Evolutionary conservation across 1,140 invertebrate species (phyloP).

Genomic region (Drosophila kurseongensis): DNA sequence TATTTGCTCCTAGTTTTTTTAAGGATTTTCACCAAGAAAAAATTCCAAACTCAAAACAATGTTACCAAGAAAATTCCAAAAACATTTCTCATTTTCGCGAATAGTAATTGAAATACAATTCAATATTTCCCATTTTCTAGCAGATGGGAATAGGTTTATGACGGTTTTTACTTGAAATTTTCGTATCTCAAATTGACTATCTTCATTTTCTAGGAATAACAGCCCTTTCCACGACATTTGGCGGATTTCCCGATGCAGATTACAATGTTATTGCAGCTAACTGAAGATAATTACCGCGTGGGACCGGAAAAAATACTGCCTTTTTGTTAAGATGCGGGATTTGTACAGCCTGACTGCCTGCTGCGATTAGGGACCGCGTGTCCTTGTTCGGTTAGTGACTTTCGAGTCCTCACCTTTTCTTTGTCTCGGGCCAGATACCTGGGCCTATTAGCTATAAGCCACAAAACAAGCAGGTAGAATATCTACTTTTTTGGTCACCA

Average conservation of each 20-base stretch:
- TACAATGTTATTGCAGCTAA: conserved; percentile 19
- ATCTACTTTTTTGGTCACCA: neutral
- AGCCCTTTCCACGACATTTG: conserved; percentile 8
- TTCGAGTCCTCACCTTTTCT: conserved; percentile 9
- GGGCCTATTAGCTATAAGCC: conserved; percentile 6
- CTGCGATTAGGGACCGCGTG: conserved; percentile 3
- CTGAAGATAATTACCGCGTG: conserved; percentile 8
- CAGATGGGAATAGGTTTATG: neutral
- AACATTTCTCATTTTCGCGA: neutral
- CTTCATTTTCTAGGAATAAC: conserved; percentile 19
- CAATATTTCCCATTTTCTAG: neutral
- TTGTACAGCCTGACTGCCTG: conserved; percentile 18
- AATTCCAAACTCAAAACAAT: neutral
- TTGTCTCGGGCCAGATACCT: conserved; percentile 13
- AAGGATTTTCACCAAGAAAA: neutral
- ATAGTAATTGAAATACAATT: neutral
- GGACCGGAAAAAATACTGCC: conserved; percentile 5
- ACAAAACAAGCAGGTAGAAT: conserved; percentile 3
- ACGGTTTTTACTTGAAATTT: neutral
- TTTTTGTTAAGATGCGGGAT: conserved; percentile 6
- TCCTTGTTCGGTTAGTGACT: conserved; percentile 17
- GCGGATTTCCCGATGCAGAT: conserved; percentile 20
- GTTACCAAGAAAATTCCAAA: neutral
- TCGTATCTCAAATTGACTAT: neutral
- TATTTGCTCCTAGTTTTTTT: neutral